Evolutionary conservation across 2,797 vertebrate species (phyloP), one percentile per base, ranked within the genome.

Genomic region (Notoglanidium macrostoma): DNA sequence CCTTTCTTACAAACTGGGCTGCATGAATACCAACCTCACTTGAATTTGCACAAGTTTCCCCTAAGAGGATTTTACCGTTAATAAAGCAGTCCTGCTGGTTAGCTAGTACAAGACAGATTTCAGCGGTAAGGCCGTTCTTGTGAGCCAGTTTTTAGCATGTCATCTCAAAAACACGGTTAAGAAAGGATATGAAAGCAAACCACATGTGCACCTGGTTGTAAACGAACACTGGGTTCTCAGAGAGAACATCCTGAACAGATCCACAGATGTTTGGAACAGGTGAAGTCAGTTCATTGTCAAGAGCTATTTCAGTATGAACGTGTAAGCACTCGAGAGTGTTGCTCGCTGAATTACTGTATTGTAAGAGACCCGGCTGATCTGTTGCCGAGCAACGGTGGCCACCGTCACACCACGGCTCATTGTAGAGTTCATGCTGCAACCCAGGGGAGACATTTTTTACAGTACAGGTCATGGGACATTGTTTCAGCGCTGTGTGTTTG

Each of bases 311-410:
- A 82, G 81, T 79, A 23, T 82, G 40, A 84, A 65, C 78, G 86
- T 87, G 78, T 85, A 85, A 79, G 85, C 84, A 83, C 87, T 83
- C 72, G 79, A 81, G 83, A 86, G 85, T 72, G 82, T 81, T 83
- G 85, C 63, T 90, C 74, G n/a, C 67, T 67, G 83, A 91, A 91
- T 85, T 82, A 82, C 86, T 32, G 29, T 77, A 83, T 88, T 35
- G 87, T 88, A 85, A 86, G 86, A 86, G 87, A 83, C 87, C 83
- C 84, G 79, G 85, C 88, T 86, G 85, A 88, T 86, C 84, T 92
- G 92, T 92, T 91, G 89, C 92, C 54, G 85, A 85, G 92, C 92
- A 92, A 92, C 92, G 85, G 80, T 55, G 83, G 89, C 89, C 80
- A 85, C 86, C 83, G 40, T 87, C 68, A 82, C 88, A 89, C 85